Evolutionary conservation across 2,797 vertebrate species (phyloP), one percentile per base, ranked within the genome.

Genomic region (Bradypus variegatus): DNA sequence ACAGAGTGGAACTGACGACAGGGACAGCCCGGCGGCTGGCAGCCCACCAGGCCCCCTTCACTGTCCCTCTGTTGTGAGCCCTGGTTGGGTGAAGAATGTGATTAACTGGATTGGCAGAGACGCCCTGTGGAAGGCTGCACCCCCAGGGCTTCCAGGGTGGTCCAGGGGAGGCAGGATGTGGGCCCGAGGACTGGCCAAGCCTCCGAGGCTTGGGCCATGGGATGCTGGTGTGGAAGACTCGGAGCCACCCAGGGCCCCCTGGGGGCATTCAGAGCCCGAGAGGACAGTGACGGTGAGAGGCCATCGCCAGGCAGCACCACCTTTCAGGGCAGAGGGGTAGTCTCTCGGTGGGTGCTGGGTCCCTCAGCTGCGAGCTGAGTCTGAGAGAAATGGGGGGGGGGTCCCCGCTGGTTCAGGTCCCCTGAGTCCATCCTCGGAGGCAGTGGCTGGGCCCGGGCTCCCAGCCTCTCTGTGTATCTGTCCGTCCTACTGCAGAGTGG

Each of bases 51-150:
- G 95, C 41, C 41, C 41, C 41, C 41, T 45, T 45, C 41, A 45
- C 41, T 45, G 79, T 64, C 88, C 90, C 91, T 88, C 95, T 95
- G 92, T 93, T 96, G 97, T 97, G 95, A 94, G 95, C 62, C 60
- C 62, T 48, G 87, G 86, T 88, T 94, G 96, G 94, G 81, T 95
- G 91, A 84, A 89, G 81, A 93, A 92, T 72, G 94, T 96, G 95
- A 96, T 89, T 97, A 96, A 95, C 93, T 89, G 77, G 93, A 94
- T 86, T 96, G 95, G 96, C 96, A 96, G 94, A 92, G 93, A 91
- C 93, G 89, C 89, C 31, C 88, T 91, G 70, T 92, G 80, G 48
- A 50, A 93, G 91, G 75, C 64, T 82, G n/a, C 31, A 55, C 89
- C 69, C n/a, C 82, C 80, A 75, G 91, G 95, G 77, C 73, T 75